Evolutionary conservation across 2,797 vertebrate species (phyloP).

Genomic region (Dryobates pubescens): DNA sequence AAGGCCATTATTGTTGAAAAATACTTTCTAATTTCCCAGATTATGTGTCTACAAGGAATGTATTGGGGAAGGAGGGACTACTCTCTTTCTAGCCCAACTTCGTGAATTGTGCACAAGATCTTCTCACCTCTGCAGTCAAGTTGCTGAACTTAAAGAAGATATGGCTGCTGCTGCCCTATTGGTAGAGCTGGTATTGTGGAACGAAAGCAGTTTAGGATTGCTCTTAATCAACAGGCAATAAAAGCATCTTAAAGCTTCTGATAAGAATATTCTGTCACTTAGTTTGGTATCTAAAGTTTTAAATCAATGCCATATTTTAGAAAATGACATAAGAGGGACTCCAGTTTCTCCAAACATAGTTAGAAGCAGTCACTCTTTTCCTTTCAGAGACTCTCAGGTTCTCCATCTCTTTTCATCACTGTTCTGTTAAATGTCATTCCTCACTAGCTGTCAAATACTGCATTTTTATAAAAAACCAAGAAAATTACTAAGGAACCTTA

Average conservation of each 20-base stretch:
- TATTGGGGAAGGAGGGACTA: rapidly evolving
- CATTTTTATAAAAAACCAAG: background rate
- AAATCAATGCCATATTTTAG: background rate
- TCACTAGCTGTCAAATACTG: background rate
- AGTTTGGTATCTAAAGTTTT: background rate
- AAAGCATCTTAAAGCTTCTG: background rate
- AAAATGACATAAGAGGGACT: background rate
- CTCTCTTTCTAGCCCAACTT: background rate
- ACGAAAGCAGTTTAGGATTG: background rate
- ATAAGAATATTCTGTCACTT: background rate
- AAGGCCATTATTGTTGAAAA: background rate
- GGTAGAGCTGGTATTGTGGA: background rate
- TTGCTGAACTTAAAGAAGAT: background rate
- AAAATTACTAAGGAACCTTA: background rate
- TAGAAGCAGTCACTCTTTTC: background rate
- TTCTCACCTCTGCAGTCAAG: background rate
- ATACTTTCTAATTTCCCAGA: background rate
- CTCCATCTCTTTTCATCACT: background rate
- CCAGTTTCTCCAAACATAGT: background rate
- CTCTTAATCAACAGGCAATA: background rate
- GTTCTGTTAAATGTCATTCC: conserved; percentile 26
- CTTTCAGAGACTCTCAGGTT: background rate
- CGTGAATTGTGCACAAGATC: background rate
- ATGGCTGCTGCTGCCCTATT: background rate
- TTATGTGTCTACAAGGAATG: background rate